These are phyloP conservation scores for Ailurus styani DNA, from an alignment of 2,113 vertebrate genomes.

Conservation along the genomic window DNA sequence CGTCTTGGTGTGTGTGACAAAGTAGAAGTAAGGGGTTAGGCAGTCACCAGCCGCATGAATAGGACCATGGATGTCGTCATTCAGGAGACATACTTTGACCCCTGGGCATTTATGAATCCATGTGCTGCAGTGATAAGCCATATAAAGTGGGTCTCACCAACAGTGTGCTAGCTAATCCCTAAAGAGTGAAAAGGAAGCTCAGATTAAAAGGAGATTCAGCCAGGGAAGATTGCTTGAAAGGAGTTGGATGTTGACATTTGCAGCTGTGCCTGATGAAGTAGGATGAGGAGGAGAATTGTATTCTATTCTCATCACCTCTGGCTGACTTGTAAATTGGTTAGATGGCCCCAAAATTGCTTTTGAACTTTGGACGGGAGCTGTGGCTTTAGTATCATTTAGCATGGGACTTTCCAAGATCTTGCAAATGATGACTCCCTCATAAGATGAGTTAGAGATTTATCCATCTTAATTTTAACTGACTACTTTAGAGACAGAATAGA, in stretches of 20 bases:
- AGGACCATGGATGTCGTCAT: not conserved
- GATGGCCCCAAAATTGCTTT: not conserved
- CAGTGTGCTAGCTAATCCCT: not conserved
- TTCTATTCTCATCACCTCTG: not conserved
- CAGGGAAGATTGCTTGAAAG: not conserved
- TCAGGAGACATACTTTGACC: not conserved
- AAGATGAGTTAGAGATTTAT: not conserved
- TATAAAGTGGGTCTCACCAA: not conserved
- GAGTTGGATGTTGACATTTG: not conserved
- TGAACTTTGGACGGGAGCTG: not conserved
- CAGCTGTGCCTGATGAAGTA: not conserved
- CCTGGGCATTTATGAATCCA: not conserved
- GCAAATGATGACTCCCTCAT: not conserved
- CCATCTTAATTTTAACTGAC: conserved; percentile 25
- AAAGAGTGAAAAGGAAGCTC: not conserved
- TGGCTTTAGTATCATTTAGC: not conserved
- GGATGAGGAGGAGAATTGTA: not conserved
- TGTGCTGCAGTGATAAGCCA: not conserved
- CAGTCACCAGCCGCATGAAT: not conserved
- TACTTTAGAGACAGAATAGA: not conserved
- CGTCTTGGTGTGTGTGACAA: not conserved
- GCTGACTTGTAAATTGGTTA: not conserved
- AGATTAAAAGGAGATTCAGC: not conserved
- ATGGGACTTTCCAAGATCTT: conserved; percentile 23
- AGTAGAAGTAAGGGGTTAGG: not conserved